Conservation (phyloP, 1,140 invertebrate genomes). For the Berghia stephanieae region DNA sequence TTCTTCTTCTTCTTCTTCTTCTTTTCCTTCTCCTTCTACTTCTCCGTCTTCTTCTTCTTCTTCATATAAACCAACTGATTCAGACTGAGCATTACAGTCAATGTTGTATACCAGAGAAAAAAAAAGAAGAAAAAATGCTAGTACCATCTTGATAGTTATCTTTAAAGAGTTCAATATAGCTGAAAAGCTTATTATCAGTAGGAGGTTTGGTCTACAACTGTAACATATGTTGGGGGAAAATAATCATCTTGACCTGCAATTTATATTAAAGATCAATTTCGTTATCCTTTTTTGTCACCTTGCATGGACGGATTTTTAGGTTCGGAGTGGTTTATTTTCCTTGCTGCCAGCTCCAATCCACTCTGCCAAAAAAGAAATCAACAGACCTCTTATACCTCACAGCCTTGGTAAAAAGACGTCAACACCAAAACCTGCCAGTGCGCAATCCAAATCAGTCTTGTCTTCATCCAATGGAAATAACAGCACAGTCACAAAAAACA, state of each 20-base stretch:
- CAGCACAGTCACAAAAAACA: not conserved
- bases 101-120: no score
- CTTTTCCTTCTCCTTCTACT: no score
- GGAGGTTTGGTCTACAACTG: not conserved
- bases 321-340: constrained; percentile 43
- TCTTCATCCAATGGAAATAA: not conserved
- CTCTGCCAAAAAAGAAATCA: constrained; percentile 46
- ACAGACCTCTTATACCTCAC: constrained; percentile 50
- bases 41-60: no score
- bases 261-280: not conserved
- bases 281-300: constrained; percentile 3
- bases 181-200: not conserved
- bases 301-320: no score
- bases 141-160: not conserved
- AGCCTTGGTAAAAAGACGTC: constrained; percentile 42
- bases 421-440: not conserved
- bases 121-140: constrained; percentile 6
- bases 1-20: no score
- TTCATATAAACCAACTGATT: no score
- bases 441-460: not conserved
- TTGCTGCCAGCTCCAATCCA: constrained; percentile 49
- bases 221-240: not conserved
- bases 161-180: not conserved
- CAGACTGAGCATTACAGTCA: no score
- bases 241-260: not conserved